Base-by-base conservation (phyloP, 1,140 invertebrate genomes). In the Drosophila lowei region DNA sequence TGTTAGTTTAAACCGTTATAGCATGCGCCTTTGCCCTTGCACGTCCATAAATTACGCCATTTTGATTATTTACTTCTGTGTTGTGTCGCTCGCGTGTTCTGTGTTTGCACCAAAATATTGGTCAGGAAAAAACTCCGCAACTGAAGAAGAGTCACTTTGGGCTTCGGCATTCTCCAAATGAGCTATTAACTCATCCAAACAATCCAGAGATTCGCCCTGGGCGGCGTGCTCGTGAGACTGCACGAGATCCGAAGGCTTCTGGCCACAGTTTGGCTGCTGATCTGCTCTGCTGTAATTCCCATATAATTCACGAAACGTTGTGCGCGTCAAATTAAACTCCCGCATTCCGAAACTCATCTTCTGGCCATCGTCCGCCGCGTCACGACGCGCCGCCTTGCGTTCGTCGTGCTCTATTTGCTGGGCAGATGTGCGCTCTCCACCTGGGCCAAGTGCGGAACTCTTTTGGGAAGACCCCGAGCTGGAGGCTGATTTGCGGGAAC, bases 311-410 rank as follows among this genome's bases (percentile, higher is more conserved):
- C 79, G 77, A 0, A 91, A 48, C 6, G 90, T 91, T 16, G 77
- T 79, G 7, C 77, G 73, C 0, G 90, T 91, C 41, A 91, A 56
- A 60, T 91, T 91, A 16, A 91, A 79, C 46, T 91, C 84, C 0
- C 74, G 60, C 68, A 88, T 68, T 13, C 90, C 90, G 9, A 90
- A 90, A 6, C 80, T 75, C 58, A 76, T 70, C 13, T 63, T 62
- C 23, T 76, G 70, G 7, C 28, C 70, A 16, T 72, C 67, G 5
- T 91, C 79, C 4, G 72, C 68, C 7, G 71, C 79, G 5, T 71
- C 72, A 1, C 81, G 80, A 0, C 81, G 53, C 0, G 66, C 77
- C 5, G 65, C 68, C 21, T 90, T 90, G 2, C 78, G 72, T 1
- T 55, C 16, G 0, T 86, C 66, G 42, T 90, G 81, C 0, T 65